Base-by-base conservation (phyloP, 2,113 vertebrate species). In the Ceuthmochares aereus region DNA sequence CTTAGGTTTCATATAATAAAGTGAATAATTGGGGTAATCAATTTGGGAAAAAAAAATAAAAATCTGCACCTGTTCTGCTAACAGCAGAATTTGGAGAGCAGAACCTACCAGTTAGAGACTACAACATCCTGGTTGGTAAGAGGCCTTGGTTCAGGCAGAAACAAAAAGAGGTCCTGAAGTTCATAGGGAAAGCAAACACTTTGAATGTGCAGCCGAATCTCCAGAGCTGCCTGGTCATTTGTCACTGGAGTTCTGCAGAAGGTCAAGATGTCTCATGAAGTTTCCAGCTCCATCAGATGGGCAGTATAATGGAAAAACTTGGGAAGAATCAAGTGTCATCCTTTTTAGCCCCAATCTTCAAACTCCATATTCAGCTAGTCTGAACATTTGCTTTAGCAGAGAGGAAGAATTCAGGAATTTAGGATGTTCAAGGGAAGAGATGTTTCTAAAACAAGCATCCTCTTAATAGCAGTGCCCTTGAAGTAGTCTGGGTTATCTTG, bases 1-100 rank as follows among this genome's bases (percentile, higher is more conserved):
- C 63, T 95, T 77, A 82, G 51, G 62, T 95, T 92, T 95, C 94
- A 88, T 84, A 77, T 68, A 92, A 88, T 89, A 86, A 95, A 84
- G 43, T 78, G 77, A 95, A 84, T 92, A 95, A 96, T 84, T 90
- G 64, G 22, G 13, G 75, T 86, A 97, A 96, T 96, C 81, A 90
- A 26, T 94, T 76, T 83, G 11, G 36, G 12, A 18, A 22, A 47
- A 62, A 69, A n/a, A 60, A 29, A 13, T 12, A 47, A 62, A 69
- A 13, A 26, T 13, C 67, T 80, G 90, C 87, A 95, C 91, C 85
- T 94, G 96, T 93, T 95, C 93, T 74, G 26, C n/a, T 96, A 22
- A 68, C 45, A 92, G 66, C 18, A 84, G 43, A 70, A 82, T 93
- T 51, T 74, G 29, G 43, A 91, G 34, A 76, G 37, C 30, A 68